These are phyloP conservation scores for Oryctolagus cuniculus DNA, from an alignment of 2,113 vertebrate species.

Conservation along the genomic window mOryCun1.1 NC_091443.1:81521501-81522000, in stretches of 20 bases:
- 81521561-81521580: neutral
- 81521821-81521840: too few relatives aligned
- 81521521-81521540: constrained; percentile 39
- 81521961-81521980: neutral
- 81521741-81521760: constrained; percentile 21
- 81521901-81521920: constrained; percentile 5
- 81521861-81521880: too few relatives aligned
- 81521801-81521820: too few relatives aligned
- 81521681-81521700: neutral
- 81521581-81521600: constrained; percentile 11
- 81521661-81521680: neutral
- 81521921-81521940: constrained; percentile 4
- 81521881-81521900: neutral
- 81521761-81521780: neutral
- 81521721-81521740: constrained; percentile 30
- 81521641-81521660: constrained; percentile 3
- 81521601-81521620: neutral
- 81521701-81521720: constrained; percentile 40
- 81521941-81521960: constrained; percentile 44
- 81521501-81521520: constrained; percentile 34
- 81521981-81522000: constrained; percentile 27
- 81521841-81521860: too few relatives aligned
- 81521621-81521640: constrained; percentile 34
- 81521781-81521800: too few relatives aligned
- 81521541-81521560: constrained; percentile 1